A percentile compares a stretch with the other conserved stretches of the same genome.
Evolutionary conservation across 2,113 vertebrate species (phyloP).

Genomic region (Calonectris borealis): DNA sequence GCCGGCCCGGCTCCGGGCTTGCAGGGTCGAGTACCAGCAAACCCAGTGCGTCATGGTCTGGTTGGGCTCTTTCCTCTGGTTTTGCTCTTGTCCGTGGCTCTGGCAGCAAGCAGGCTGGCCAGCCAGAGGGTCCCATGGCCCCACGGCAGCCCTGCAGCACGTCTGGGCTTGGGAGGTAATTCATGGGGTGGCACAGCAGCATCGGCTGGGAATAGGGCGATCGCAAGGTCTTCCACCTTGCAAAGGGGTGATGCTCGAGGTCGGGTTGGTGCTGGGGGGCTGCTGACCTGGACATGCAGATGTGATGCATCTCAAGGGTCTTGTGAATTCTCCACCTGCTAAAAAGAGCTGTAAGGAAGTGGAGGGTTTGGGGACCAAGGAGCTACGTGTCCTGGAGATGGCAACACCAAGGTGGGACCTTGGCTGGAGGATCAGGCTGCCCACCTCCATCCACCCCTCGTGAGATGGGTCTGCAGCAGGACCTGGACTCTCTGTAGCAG

Average conservation of each 20-base stretch:
- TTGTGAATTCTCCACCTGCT: background rate
- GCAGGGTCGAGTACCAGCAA: background rate
- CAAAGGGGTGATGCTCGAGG: background rate
- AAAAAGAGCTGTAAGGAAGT: background rate
- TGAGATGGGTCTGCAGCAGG: background rate
- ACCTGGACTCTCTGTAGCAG: no score
- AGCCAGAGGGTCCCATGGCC: background rate
- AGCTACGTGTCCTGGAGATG: background rate
- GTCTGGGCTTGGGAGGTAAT: background rate
- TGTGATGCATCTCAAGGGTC: background rate
- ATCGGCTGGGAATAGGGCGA: background rate
- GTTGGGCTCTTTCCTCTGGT: background rate
- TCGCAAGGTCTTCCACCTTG: no score
- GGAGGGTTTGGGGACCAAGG: no score
- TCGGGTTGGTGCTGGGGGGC: background rate
- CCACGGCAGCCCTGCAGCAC: background rate
- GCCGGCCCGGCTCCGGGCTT: background rate
- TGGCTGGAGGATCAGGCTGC: background rate
- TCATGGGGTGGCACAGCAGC: fast-evolving
- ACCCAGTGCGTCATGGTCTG: background rate
- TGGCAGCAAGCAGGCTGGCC: background rate
- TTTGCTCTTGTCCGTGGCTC: background rate
- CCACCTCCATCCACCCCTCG: background rate
- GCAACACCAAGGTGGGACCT: background rate
- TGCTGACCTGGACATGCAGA: background rate